Percentiles rank a stretch among this genome's conserved stretches.
Conservation (phyloP, 2,113 vertebrate species). For the Python bivittatus region DNA sequence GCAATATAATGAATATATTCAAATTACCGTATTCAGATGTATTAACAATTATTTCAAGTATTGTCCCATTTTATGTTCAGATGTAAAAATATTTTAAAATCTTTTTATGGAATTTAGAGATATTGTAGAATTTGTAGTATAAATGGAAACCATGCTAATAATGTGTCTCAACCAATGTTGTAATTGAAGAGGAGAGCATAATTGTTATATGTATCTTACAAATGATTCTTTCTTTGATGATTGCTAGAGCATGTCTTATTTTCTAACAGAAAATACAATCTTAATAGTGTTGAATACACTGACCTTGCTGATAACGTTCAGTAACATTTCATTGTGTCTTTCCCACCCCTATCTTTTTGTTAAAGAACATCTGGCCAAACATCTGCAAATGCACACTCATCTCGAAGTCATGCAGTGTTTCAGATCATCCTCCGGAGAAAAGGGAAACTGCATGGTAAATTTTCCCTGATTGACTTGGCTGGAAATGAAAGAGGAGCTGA, state of each 20-base stretch:
- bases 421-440: slow-evolving; percentile 94
- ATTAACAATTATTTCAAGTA: slow-evolving; percentile 38
- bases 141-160: neutral
- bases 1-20: slow-evolving; percentile 41
- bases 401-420: slow-evolving; percentile 96
- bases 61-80: slow-evolving; percentile 25
- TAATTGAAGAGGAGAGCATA: neutral
- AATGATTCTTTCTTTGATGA: neutral
- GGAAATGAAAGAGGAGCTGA: slow-evolving; percentile 97
- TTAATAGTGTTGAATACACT: neutral
- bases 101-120: neutral
- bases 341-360: neutral
- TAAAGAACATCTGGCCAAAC: slow-evolving; percentile 96
- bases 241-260: neutral
- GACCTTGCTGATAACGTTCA: neutral
- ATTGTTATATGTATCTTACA: neutral
- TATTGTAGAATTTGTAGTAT: neutral
- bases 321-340: neutral
- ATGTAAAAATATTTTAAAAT: neutral
- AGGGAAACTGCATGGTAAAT: slow-evolving; percentile 97
- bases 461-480: slow-evolving; percentile 96
- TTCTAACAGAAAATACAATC: neutral
- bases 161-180: neutral
- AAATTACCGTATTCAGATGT: slow-evolving; percentile 29
- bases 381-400: slow-evolving; percentile 95